phyloP scores from a whole-genome alignment of 2,113 vertebrate genomes.

The Oncorhynchus nerka region DNA sequence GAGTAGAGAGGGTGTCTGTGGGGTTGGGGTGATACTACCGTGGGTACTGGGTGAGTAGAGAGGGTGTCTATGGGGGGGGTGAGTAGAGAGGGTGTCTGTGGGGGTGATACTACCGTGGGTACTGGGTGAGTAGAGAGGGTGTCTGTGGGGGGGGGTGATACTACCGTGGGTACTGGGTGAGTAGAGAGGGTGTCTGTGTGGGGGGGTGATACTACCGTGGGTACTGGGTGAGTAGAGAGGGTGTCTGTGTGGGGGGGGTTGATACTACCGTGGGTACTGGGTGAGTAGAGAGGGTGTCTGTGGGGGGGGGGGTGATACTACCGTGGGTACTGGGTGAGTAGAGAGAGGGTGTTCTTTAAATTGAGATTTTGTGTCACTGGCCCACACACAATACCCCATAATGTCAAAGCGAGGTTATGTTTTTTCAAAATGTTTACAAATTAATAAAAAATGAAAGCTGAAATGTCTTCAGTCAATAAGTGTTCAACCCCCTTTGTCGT shows the following conservation, averaged over 20 bases:
- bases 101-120: constrained; percentile 98
- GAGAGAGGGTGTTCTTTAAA: constrained; percentile 52
- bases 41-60: constrained; percentile 68
- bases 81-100: constrained; percentile 9
- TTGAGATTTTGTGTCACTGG: no score
- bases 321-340: no score
- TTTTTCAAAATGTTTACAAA: no score
- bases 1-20: background rate
- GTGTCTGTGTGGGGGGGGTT: constrained; percentile 83
- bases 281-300: constrained; percentile 33
- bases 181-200: constrained; percentile 32
- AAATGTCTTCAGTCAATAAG: no score
- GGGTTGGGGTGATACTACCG: constrained; percentile 96
- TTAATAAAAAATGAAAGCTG: no score
- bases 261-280: constrained; percentile 95
- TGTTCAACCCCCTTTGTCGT: no score
- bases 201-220: constrained; percentile 96
- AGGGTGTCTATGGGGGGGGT: constrained; percentile 69
- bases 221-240: constrained; percentile 75
- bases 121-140: constrained; percentile 74
- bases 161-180: constrained; percentile 91
- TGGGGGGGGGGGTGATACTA: constrained; percentile 86
- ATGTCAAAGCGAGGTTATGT: no score
- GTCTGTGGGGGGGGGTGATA: constrained; percentile 83
- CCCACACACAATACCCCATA: no score